A percentile compares a stretch with the other conserved stretches of the same genome.
phyloP scores from a whole-genome alignment of 1,140 invertebrate genomes.

The Aphaenogaster floridana region DNA sequence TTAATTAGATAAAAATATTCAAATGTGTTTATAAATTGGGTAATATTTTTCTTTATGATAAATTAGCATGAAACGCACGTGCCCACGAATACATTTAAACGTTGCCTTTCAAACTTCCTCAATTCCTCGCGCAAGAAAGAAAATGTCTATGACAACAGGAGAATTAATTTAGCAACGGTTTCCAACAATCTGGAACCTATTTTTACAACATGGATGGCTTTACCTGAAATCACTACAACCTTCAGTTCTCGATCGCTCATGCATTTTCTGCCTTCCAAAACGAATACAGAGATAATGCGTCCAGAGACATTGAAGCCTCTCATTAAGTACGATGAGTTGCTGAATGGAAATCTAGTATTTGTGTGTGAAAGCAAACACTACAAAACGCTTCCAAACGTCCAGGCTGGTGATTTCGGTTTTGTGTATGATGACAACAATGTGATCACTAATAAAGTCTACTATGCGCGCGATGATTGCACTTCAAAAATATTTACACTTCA shows the following conservation, averaged over 20 bases:
- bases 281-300: background rate
- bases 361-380: constrained; percentile 28
- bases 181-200: background rate
- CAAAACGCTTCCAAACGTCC: constrained; percentile 30
- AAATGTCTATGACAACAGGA: background rate
- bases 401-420: constrained; percentile 40
- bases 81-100: background rate
- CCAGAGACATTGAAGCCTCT: background rate
- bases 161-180: background rate
- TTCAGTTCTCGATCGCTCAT: background rate
- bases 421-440: background rate
- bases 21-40: background rate
- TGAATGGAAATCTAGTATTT: constrained; percentile 23
- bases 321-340: constrained; percentile 4
- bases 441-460: background rate
- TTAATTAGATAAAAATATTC: constrained; percentile 3
- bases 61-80: constrained; percentile 43
- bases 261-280: background rate
- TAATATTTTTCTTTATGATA: constrained; percentile 18
- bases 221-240: background rate
- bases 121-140: constrained; percentile 42
- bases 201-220: background rate
- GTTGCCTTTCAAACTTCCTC: constrained; percentile 66
- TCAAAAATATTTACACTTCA: constrained; percentile 9
- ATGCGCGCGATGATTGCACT: background rate